Evolutionary conservation across 35 echinoderm and acorn worm species (phyloP), one percentile per base, ranked within the genome.

Genomic region (Amphiura filiformis): DNA sequence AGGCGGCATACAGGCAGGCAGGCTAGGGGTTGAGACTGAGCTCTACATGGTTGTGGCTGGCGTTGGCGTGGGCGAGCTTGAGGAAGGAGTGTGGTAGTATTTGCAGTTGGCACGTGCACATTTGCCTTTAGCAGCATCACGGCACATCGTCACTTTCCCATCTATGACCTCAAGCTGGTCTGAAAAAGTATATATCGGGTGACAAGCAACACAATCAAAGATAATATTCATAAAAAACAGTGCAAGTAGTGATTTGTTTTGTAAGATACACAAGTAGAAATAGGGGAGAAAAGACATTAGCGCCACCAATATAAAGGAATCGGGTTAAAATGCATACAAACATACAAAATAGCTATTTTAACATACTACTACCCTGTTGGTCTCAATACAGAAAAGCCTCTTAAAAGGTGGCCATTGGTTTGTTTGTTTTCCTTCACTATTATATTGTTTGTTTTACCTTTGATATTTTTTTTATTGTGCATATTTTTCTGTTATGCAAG

Each of bases 71-170:
- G 87, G 30, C 23, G 70, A 32, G 85, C 36, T 78, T 35, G 40
- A 78, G 61, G 85, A 35, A 78, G 96, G 90, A 42, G 87, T 85
- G 90, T 99, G 96, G 89, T 99, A 99, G 93, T 99, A 99, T 93
- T 99, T 99, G 90, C 96, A 99, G 88, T 82, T 94, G 88, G 96
- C 89, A 57, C 96, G 96, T 84, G 89, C 88, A 89, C 96, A 99
- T 94, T 99, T 99, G 82, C 96, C 96, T 91, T 93, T 93, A 64
- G 86, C 90, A 84, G 96, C 96, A 82, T 99, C 96, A 89, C 96
- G 96, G 88, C 96, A 99, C 84, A 99, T 37, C 56, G 96, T 99
- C 81, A 99, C 93, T 91, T 99, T 99, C 70, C 96, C 96, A 84
- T 99, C 93, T 70, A 99, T 90, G 88, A 99, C 80, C 87, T 99